These are phyloP conservation scores for Itoplectis maculator DNA, from an alignment of 2,888 invertebrate genomes.

Conservation along the genomic window DNA sequence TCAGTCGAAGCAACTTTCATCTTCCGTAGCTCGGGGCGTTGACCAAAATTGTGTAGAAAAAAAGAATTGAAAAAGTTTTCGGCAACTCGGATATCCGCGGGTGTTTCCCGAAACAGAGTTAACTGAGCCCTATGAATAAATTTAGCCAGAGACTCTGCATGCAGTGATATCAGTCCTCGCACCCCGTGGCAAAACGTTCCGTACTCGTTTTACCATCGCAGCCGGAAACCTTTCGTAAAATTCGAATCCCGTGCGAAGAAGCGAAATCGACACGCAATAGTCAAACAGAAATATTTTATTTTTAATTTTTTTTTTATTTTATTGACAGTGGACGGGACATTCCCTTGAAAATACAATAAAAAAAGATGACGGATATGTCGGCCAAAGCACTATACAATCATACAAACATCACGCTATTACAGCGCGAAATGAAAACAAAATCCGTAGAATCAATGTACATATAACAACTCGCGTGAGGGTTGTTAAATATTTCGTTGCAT, in stretches of 20 bases:
- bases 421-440: too few relatives aligned
- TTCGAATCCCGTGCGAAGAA: too few relatives aligned
- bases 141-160: slow-evolving; percentile 76
- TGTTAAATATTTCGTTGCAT: slow-evolving; percentile 59
- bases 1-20: slow-evolving; percentile 20
- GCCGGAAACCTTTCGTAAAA: not conserved
- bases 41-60: slow-evolving; percentile 40
- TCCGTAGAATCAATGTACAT: too few relatives aligned
- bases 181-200: slow-evolving; percentile 50
- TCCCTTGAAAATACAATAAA: too few relatives aligned
- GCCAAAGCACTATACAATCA: too few relatives aligned
- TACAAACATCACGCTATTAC: too few relatives aligned
- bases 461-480: slow-evolving; percentile 1
- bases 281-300: too few relatives aligned
- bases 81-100: slow-evolving; percentile 44
- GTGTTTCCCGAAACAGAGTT: slow-evolving; percentile 79
- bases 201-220: slow-evolving; percentile 15
- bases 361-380: too few relatives aligned
- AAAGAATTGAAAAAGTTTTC: slow-evolving; percentile 65
- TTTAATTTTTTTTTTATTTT: too few relatives aligned
- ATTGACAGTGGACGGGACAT: too few relatives aligned
- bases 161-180: slow-evolving; percentile 76
- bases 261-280: too few relatives aligned
- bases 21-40: slow-evolving; percentile 3
- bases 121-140: slow-evolving; percentile 83